Base-by-base conservation (phyloP, 2,888 invertebrate genomes). In the Gisinianus flammeolus region DNA sequence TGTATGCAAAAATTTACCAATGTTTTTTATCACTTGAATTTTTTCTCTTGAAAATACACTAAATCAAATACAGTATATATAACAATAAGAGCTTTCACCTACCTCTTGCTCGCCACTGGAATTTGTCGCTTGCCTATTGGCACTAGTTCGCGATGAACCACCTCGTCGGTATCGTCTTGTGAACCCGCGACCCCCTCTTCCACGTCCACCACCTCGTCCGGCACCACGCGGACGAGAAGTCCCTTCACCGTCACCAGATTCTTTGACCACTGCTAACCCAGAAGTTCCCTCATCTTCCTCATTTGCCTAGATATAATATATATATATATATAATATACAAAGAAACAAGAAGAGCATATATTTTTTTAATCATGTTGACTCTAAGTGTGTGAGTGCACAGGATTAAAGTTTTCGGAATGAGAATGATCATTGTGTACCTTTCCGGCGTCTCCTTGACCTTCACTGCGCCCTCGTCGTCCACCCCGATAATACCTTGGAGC, bases 101-200 rank as follows among this genome's bases (percentile, higher is more conserved):
- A 76, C 83, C 69, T 80, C 83, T n/a, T 76, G 76, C 30, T 76
- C 79, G 44, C 77, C 77, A 28, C 69, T 76, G 26, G 79, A 79
- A n/a, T n/a, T n/a, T 87, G 79, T 80, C 79, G 87, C 88, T 73
- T 87, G 82, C 70, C 85, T 87, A 81, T 87, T 87, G 80, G 87
- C 87, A 54, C 83, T 84, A 78, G 84, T 82, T 76, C 84, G 52
- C 16, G 66, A 54, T 28, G 71, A 91, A 24, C 66, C 74, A 44
- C 74, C 74, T 24, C 74, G 24, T 97, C 97, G 85, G 83, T 85
- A 86, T 74, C 87, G 85, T 54, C 86, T 85, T 92, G 92, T 91
- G 91, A 85, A 85, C 35, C 86, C 86, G 62, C n/a, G n/a, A n/a
- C 87, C 85, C 71, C 86, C 85, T 74, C 86, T 83, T 26, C 85